Base-by-base conservation (phyloP, 2,888 invertebrate genomes). In the Athrips mouffetella region DNA sequence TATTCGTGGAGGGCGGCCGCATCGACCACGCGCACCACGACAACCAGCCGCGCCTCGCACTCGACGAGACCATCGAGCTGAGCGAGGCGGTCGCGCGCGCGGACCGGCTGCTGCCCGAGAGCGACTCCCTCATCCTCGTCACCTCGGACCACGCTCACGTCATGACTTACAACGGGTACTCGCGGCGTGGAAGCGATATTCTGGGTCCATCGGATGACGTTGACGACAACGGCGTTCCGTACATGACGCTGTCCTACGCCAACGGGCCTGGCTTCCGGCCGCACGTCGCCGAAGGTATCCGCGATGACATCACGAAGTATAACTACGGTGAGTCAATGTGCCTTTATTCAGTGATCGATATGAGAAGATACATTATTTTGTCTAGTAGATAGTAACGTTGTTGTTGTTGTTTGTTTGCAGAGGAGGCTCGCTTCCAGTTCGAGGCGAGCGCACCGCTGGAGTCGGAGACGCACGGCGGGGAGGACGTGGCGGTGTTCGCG, bases 71-170 rank as follows among this genome's bases (percentile, higher is more conserved):
- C 0, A 71, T 93, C 1, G 91, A 92, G 63, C 83, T 94, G 61
- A 87, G 90, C 55, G 73, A 80, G 11, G 91, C 94, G 27, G 83
- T 92, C 49, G 42, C 48, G 31, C 62, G 64, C 40, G 77, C 94
- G 7, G 55, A 82, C 30, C 53, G 53, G 37, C 70, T 90, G 52
- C 74, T 93, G 25, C 49, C 63, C 1, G 67, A 64, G 35, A 63
- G 67, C 8, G 76, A 96, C 53, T 94, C 96, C 0, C 80, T 96
- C 27, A 89, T 95, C 15, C 90, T 96, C 21, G 94, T 94, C 8
- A 93, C 94, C 0, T 89, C 94, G 0, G 94, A 94, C 77, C 94
- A 94, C 73, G 90, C 93, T 0, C 94, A 94, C 71, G 91, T 91
- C 0, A 91, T 95, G 89, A 80, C 90, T 13, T 87, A 91, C 57